phyloP scores from a whole-genome alignment of 2,888 invertebrate species.

The Willowsia nigromaculata region DNA sequence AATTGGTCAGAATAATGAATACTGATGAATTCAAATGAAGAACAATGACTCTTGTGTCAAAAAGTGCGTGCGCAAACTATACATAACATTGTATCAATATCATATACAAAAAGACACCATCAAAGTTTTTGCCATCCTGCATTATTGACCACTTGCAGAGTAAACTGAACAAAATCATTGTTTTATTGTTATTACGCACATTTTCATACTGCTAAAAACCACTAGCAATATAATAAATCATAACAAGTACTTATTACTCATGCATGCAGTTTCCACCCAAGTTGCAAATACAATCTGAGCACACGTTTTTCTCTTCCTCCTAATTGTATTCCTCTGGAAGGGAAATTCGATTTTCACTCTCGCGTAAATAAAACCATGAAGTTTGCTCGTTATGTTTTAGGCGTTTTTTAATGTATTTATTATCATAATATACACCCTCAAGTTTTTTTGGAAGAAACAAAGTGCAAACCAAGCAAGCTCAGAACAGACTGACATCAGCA shows the following conservation, averaged over 20 bases:
- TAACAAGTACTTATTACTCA: conserved; percentile 39
- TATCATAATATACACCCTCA: conserved; percentile 54
- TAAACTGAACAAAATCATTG: conserved; percentile 37
- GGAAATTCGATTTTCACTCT: conserved; percentile 51
- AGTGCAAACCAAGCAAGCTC: not conserved
- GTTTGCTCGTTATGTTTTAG: conserved; percentile 50
- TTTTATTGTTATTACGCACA: conserved; percentile 45
- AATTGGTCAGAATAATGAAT: conserved; percentile 6
- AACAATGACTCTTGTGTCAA: not conserved
- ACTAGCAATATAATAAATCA: conserved; percentile 53
- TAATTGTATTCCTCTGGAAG: conserved; percentile 42
- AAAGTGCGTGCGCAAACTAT: not conserved
- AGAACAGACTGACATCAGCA: conserved; percentile 6
- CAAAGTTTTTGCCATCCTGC: not conserved
- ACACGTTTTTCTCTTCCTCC: conserved; percentile 10
- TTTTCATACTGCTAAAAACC: conserved; percentile 51
- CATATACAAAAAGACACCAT: not conserved
- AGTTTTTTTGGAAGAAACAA: not conserved
- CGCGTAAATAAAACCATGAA: conserved; percentile 31
- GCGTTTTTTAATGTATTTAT: conserved; percentile 64
- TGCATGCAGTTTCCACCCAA: conserved; percentile 50
- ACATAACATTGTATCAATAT: not conserved
- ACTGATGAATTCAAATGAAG: not conserved
- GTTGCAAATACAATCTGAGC: conserved; percentile 10
- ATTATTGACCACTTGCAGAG: conserved; percentile 23